Conservation (phyloP, 37 sponge, comb jelly and placozoan genomes). For the Beroe ovata region DNA sequence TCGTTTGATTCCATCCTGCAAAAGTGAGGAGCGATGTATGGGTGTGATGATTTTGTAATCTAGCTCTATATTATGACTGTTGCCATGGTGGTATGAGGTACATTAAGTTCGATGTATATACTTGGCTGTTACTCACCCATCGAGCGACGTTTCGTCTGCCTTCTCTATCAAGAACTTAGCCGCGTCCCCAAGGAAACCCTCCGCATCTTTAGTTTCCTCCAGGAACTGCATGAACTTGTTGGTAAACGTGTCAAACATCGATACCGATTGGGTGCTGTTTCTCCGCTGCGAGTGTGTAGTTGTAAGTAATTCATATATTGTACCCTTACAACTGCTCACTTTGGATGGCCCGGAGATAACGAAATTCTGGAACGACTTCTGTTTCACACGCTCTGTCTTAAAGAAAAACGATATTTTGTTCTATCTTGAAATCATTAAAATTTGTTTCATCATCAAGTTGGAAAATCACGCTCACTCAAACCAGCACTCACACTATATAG, state of each 20-base stretch:
- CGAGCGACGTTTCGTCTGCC: neutral
- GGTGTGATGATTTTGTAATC: neutral
- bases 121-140: neutral
- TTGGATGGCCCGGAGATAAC: too few relatives aligned
- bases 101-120: neutral
- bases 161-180: slow-evolving; percentile 55
- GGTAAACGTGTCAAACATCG: slow-evolving; percentile 11
- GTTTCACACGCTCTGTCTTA: too few relatives aligned
- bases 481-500: neutral
- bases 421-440: too few relatives aligned
- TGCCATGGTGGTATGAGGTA: neutral
- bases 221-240: slow-evolving; percentile 49
- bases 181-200: slow-evolving; percentile 26
- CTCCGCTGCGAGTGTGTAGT: neutral
- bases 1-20: neutral
- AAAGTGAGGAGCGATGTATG: neutral
- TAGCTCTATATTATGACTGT: neutral
- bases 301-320: too few relatives aligned
- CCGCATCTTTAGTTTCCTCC: slow-evolving; percentile 33
- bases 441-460: too few relatives aligned
- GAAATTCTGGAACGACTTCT: too few relatives aligned
- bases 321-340: too few relatives aligned
- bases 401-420: too few relatives aligned
- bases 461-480: neutral
- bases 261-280: neutral